These are phyloP conservation scores for Eugnorisma glareosa DNA, from an alignment of 2,888 invertebrate genomes.

Conservation along the genomic window DNA sequence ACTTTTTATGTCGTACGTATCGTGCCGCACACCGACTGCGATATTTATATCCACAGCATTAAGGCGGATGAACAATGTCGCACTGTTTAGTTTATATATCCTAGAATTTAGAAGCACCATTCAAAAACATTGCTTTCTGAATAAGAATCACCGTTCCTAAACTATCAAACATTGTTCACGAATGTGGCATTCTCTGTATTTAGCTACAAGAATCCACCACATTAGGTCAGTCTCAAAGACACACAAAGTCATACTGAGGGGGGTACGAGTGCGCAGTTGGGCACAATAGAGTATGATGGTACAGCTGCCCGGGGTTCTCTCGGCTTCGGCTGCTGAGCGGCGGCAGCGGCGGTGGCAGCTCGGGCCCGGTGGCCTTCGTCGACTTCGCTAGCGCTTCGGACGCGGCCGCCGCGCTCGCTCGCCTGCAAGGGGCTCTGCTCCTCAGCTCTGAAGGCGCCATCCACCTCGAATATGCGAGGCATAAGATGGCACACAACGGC, in stretches of 20 bases:
- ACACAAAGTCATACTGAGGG: slow-evolving; percentile 73
- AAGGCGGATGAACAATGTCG: slow-evolving; percentile 54
- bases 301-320: slow-evolving; percentile 99
- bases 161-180: slow-evolving; percentile 47
- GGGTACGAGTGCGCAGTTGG: slow-evolving; percentile 81
- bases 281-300: slow-evolving; percentile 89
- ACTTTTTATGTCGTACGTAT: slow-evolving; percentile 61
- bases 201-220: slow-evolving; percentile 54
- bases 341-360: slow-evolving; percentile 92
- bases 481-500: slow-evolving; percentile 97
- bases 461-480: slow-evolving; percentile 99
- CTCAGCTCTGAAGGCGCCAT: slow-evolving; percentile 99
- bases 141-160: slow-evolving; percentile 32
- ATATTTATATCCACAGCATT: slow-evolving; percentile 53
- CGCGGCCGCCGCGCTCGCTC: slow-evolving; percentile 97
- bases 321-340: slow-evolving; percentile 98
- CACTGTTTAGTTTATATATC: slow-evolving; percentile 47
- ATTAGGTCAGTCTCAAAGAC: slow-evolving; percentile 56
- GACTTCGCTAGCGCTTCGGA: slow-evolving; percentile 98
- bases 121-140: slow-evolving; percentile 54
- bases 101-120: slow-evolving; percentile 53
- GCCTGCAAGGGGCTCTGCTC: slow-evolving; percentile 98
- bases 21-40: slow-evolving; percentile 58
- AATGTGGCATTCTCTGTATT: slow-evolving; percentile 55
- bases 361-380: slow-evolving; percentile 98